Evolutionary conservation across 2,113 vertebrate genomes (phyloP).

Genomic region (Tursiops truncatus): DNA sequence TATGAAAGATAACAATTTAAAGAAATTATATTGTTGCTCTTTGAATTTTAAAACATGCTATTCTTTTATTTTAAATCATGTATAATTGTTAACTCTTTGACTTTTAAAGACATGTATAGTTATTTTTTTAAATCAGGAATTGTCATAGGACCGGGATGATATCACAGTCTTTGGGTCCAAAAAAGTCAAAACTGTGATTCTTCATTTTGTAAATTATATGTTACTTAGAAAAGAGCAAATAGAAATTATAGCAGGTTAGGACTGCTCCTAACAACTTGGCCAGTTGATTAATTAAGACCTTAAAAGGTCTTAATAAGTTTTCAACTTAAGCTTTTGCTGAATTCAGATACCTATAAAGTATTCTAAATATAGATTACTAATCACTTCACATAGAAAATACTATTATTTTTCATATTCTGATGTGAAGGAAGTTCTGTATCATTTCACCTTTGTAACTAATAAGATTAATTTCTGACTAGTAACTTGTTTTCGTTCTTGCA

Average conservation of each 20-base stretch:
- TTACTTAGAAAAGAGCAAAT: not conserved
- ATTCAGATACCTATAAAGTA: not conserved
- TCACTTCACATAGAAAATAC: not conserved
- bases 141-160: not conserved
- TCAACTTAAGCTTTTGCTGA: not conserved
- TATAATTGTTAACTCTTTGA: not conserved
- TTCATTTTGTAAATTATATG: not conserved
- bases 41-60: constrained; percentile 26
- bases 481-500: not conserved
- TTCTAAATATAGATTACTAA: not conserved
- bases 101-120: not conserved
- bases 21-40: not conserved
- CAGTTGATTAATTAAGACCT: not conserved
- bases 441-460: not conserved
- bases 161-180: not conserved
- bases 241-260: not conserved
- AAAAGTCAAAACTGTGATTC: not conserved
- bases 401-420: not conserved
- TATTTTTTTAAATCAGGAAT: not conserved
- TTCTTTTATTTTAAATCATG: not conserved
- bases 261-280: not conserved
- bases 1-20: not conserved
- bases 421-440: not conserved
- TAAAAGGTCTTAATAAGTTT: not conserved
- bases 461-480: not conserved